phyloP scores from a whole-genome alignment of 2,797 vertebrate species.

The Danio kyathit region DNA sequence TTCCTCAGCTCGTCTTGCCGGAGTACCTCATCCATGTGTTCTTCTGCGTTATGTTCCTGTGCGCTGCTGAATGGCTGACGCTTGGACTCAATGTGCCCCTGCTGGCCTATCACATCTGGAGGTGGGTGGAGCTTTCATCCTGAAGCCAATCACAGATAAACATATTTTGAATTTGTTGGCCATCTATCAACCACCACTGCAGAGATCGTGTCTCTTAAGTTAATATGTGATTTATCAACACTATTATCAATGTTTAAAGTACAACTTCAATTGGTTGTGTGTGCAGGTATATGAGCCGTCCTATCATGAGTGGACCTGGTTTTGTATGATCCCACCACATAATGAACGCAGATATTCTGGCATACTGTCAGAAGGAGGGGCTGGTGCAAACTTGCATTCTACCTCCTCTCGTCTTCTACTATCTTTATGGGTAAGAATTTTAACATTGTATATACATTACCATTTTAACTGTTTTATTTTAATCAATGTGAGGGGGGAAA shows the following conservation, averaged over 20 bases:
- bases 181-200: neutral
- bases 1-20: slow-evolving; percentile 93
- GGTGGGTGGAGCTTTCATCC: slow-evolving; percentile 75
- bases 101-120: slow-evolving; percentile 98
- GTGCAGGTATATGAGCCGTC: slow-evolving; percentile 89
- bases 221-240: slow-evolving; percentile 13
- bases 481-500: no score
- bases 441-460: no score
- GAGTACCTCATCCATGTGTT: slow-evolving; percentile 99
- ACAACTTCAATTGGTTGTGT: slow-evolving; percentile 53
- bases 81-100: slow-evolving; percentile 96
- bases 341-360: slow-evolving; percentile 99
- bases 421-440: slow-evolving; percentile 91
- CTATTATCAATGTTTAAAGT: slow-evolving; percentile 1
- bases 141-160: neutral
- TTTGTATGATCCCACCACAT: slow-evolving; percentile 99
- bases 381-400: slow-evolving; percentile 99
- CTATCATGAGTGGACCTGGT: slow-evolving; percentile 96
- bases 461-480: no score
- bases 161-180: neutral
- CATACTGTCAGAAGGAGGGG: slow-evolving; percentile 99
- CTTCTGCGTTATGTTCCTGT: slow-evolving; percentile 99
- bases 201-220: neutral
- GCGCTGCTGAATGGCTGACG: slow-evolving; percentile 97
- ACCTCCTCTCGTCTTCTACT: slow-evolving; percentile 99